Percentiles rank a stretch among this genome's conserved stretches.
phyloP scores from a whole-genome alignment of 2,113 vertebrate genomes.

The Ptilorrhoa leucosticta region DNA sequence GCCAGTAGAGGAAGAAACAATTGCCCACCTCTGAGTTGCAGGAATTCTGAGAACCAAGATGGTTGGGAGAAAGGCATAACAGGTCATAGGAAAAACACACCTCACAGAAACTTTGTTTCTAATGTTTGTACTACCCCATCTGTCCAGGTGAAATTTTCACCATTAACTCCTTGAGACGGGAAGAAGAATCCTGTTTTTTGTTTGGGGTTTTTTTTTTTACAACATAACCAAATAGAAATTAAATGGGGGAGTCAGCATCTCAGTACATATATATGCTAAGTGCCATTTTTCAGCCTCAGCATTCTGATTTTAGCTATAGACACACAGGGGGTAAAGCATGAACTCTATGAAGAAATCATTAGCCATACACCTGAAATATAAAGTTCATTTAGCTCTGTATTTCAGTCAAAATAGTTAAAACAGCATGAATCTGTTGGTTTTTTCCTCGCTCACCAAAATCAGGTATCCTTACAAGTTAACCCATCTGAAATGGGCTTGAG shows the following conservation, averaged over 20 bases:
- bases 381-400: background rate
- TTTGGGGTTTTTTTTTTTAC: background rate
- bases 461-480: background rate
- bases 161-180: background rate
- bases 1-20: background rate
- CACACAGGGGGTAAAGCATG: background rate
- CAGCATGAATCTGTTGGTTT: background rate
- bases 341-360: background rate
- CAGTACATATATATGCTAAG: background rate
- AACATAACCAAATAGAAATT: background rate
- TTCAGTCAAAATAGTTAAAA: background rate
- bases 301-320: background rate
- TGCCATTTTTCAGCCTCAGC: background rate
- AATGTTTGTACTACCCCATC: background rate
- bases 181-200: background rate
- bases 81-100: background rate
- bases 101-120: background rate
- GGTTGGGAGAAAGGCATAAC: background rate
- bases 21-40: background rate
- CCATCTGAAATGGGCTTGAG: background rate
- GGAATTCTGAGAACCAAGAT: background rate
- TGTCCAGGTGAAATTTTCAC: background rate
- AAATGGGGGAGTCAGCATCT: background rate
- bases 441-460: background rate
- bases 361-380: background rate